phyloP scores from a whole-genome alignment of 2,888 invertebrate genomes.

The Drosophila maculinotata region DNA sequence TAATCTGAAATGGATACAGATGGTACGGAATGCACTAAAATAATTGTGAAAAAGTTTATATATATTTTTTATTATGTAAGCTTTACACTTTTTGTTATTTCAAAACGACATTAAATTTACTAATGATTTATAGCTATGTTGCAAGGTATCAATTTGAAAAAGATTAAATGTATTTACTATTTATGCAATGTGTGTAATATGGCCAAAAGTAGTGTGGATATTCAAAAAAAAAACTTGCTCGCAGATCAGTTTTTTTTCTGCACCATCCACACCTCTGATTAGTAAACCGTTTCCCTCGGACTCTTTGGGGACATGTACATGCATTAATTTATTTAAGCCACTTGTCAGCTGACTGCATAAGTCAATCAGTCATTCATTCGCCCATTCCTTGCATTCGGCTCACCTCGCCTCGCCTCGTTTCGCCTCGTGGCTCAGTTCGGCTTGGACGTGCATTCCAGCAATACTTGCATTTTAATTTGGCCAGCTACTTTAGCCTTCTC shows the following conservation, averaged over 20 bases:
- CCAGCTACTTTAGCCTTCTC: constrained; percentile 66
- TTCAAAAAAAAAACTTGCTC: constrained; percentile 8
- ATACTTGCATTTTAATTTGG: constrained; percentile 82
- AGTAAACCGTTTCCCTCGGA: constrained; percentile 31
- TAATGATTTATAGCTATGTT: not conserved
- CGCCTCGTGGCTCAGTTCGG: constrained; percentile 8
- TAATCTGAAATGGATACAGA: too few species aligned
- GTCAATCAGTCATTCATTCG: constrained; percentile 78
- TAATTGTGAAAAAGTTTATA: not conserved
- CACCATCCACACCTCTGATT: constrained; percentile 46
- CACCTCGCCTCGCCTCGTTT: not conserved
- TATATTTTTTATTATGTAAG: too few species aligned
- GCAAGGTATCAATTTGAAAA: not conserved
- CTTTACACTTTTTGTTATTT: too few species aligned
- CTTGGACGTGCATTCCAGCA: constrained; percentile 68
- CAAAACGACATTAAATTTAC: too few species aligned
- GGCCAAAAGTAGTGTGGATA: not conserved
- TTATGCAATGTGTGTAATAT: not conserved
- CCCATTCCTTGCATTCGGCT: constrained; percentile 54
- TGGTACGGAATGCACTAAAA: too few species aligned
- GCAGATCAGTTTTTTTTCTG: constrained; percentile 11
- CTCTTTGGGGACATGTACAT: constrained; percentile 37
- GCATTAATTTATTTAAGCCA: constrained; percentile 77
- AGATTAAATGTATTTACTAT: constrained; percentile 1
- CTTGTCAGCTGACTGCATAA: constrained; percentile 74